Base-by-base conservation (phyloP, 2,888 invertebrate genomes). In the Diaperis boleti region DNA sequence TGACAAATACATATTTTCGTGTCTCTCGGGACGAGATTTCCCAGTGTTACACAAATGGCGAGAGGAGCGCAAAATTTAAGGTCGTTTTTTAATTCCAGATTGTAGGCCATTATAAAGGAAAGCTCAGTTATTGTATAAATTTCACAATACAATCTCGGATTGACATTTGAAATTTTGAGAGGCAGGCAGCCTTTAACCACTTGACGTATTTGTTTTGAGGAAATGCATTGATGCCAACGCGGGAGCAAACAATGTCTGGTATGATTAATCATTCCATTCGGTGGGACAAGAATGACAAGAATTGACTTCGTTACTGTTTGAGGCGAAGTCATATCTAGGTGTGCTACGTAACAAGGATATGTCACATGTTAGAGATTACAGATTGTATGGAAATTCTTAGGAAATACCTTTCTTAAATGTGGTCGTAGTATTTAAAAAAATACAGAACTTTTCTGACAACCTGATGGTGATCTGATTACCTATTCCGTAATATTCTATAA, bases 1-100 rank as follows among this genome's bases (percentile, higher is more conserved):
- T 54, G 54, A 17, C 54, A 54, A 54, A 54, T 54, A 39, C 42
- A 35, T 35, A 35, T 18, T 35, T 47, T 33, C 8, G 33, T 35
- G 35, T 20, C 20, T 20, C 49, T 1, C 1, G 35, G 20, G 49
- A 18, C 26, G 20, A 20, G 4, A 20, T 6, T 4, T 20, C 6
- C 6, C 6, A 15, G n/a, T 17, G 15, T 35, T 33, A 31, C 31
- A 13, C 33, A 15, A 35, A 35, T 50, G 33, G 22, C 26, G 52
- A 22, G 15, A 31, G 22, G 14, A 20, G 4, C 13, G 37, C 13
- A 50, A 52, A 37, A 15, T 14, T 13, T 35, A 13, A 26, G 6
- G 15, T 35, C 10, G 20, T 45, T 13, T 42, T 42, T 42, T 42
- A 42, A 18, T 42, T 42, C 18, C 18, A 41, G 7, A 2, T 8